Percentiles rank a stretch among this genome's conserved stretches.
Conservation (phyloP, 2,113 vertebrate species). For the Calonectris borealis region DNA sequence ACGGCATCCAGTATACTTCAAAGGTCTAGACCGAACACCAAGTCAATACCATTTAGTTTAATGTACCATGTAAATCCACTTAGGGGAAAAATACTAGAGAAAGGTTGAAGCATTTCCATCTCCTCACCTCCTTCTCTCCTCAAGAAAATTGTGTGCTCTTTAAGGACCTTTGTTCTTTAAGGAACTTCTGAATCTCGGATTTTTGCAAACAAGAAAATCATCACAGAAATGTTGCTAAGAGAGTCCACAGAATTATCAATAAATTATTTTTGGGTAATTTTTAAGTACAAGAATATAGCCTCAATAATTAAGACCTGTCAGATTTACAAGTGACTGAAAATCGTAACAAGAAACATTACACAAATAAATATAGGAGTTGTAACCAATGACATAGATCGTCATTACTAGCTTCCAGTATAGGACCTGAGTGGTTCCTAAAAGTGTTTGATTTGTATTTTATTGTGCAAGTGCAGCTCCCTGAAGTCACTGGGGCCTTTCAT, state of each 20-base stretch:
- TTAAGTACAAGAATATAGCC: background rate
- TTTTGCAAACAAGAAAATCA: background rate
- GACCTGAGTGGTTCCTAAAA: background rate
- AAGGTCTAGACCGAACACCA: background rate
- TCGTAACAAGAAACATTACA: background rate
- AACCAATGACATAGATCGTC: background rate
- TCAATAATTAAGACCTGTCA: background rate
- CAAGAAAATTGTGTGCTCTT: background rate
- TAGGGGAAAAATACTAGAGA: background rate
- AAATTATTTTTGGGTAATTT: background rate
- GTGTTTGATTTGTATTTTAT: background rate
- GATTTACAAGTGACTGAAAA: background rate
- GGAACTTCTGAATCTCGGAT: background rate
- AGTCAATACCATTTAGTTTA: constrained; percentile 16
- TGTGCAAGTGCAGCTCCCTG: background rate
- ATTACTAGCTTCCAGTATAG: background rate
- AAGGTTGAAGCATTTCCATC: background rate
- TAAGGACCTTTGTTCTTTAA: background rate
- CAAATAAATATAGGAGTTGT: background rate
- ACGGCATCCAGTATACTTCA: background rate
- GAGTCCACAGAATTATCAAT: background rate
- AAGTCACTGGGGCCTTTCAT: background rate
- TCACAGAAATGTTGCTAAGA: background rate
- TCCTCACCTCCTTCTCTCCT: background rate
- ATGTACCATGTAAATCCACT: constrained; percentile 2